phyloP scores from a whole-genome alignment of 2,888 invertebrate species.

The Drepanosiphum platanoidis region DNA sequence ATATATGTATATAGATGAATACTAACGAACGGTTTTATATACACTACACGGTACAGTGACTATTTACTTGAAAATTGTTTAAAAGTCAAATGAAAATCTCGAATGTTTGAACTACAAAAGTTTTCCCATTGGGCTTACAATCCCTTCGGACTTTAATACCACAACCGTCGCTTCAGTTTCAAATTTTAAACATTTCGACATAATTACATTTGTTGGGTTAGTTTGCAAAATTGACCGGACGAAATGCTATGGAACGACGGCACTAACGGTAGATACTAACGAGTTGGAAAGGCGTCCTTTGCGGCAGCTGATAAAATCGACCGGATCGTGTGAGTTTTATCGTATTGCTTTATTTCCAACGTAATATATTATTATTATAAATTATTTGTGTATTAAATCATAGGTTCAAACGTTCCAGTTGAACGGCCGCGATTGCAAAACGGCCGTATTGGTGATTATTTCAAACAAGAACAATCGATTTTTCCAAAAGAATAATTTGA shows the following conservation, averaged over 20 bases:
- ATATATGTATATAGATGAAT: not conserved
- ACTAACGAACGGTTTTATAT: not conserved
- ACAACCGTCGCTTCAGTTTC: slow-evolving; percentile 27
- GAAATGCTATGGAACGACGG: not conserved
- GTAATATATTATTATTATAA: no score
- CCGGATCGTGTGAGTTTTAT: not conserved
- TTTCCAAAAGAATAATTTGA: no score
- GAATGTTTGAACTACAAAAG: slow-evolving; percentile 48
- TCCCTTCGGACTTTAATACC: slow-evolving; percentile 32
- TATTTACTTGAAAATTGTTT: slow-evolving; percentile 43
- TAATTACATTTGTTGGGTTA: slow-evolving; percentile 40
- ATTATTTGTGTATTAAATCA: no score
- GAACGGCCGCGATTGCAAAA: no score
- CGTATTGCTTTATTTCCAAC: no score
- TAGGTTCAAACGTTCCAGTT: no score
- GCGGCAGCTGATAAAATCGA: not conserved
- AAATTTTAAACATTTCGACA: slow-evolving; percentile 40
- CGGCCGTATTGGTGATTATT: no score
- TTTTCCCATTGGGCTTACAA: slow-evolving; percentile 23
- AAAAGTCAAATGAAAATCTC: slow-evolving; percentile 51
- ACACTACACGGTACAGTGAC: not conserved
- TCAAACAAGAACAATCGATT: no score
- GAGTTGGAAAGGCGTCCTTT: not conserved
- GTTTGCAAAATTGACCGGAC: slow-evolving; percentile 31
- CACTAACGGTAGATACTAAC: not conserved